Conservation (phyloP, 2,888 invertebrate genomes). For the Leuctra nigra region DNA sequence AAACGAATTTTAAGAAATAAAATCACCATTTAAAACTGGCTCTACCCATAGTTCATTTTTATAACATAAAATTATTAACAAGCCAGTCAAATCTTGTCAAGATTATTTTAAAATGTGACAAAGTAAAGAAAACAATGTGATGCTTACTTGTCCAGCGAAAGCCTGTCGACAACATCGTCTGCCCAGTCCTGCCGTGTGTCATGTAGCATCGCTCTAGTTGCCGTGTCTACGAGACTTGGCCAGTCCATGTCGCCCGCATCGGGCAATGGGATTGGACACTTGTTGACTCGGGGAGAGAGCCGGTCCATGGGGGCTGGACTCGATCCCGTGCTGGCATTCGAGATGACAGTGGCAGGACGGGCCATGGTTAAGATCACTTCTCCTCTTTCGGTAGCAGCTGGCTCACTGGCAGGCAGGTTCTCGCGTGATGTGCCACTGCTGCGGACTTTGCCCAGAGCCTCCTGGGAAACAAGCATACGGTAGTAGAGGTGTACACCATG, state of each 20-base stretch:
- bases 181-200: constrained; percentile 37
- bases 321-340: constrained; percentile 52
- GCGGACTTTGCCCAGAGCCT: constrained; percentile 22
- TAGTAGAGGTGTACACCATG: neutral
- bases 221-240: constrained; percentile 73
- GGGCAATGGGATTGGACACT: constrained; percentile 50
- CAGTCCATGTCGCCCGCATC: constrained; percentile 69
- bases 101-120: too few species aligned
- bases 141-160: constrained; percentile 35
- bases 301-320: constrained; percentile 46
- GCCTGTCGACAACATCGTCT: constrained; percentile 38
- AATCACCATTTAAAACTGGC: too few species aligned
- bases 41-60: too few species aligned
- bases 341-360: constrained; percentile 57
- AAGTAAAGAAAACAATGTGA: too few species aligned
- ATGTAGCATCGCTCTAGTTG: constrained; percentile 64
- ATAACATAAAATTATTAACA: too few species aligned
- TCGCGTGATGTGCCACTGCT: constrained; percentile 38
- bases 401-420: constrained; percentile 34
- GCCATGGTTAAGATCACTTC: constrained; percentile 59
- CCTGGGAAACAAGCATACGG: constrained; percentile 20
- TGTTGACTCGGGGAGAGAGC: constrained; percentile 38
- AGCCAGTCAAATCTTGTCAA: too few species aligned
- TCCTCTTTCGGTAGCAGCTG: constrained; percentile 23
- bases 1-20: too few species aligned